A percentile compares a stretch with the other conserved stretches of the same genome.
Conservation (phyloP, 2,113 vertebrate species). For the Hipposideros armiger region DNA sequence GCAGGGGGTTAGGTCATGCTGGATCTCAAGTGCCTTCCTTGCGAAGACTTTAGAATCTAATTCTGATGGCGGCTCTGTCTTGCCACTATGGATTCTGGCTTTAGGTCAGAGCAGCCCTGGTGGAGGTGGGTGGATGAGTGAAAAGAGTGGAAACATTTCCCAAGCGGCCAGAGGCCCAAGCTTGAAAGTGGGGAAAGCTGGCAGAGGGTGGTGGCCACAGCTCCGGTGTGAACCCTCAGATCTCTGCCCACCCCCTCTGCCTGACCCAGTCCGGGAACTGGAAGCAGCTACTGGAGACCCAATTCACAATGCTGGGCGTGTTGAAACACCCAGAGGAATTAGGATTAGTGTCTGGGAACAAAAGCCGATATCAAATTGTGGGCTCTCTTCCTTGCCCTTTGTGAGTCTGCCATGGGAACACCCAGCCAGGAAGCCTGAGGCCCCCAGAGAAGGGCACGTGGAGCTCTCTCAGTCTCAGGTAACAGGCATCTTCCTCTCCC, state of each 20-base stretch:
- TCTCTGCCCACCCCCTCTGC: background rate
- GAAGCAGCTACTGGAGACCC: background rate
- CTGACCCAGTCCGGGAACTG: background rate
- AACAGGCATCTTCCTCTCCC: background rate
- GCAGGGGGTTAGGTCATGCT: background rate
- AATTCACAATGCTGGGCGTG: background rate
- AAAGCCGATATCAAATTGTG: background rate
- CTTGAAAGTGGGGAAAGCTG: background rate
- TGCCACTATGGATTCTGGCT: background rate
- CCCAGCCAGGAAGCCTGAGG: conserved; percentile 31
- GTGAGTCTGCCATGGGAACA: conserved; percentile 14
- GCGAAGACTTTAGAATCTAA: background rate
- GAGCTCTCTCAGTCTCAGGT: conserved; percentile 53
- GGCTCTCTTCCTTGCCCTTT: background rate
- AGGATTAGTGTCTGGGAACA: conserved; percentile 51
- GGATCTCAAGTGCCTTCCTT: accelerated
- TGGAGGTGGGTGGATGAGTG: background rate
- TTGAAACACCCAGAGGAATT: conserved; percentile 9
- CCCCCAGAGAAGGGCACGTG: background rate
- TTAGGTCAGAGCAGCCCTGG: background rate
- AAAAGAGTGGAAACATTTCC: background rate
- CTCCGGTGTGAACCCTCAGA: background rate
- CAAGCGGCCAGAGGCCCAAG: background rate
- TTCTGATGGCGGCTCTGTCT: background rate
- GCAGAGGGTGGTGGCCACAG: background rate